Evolutionary conservation across 2,113 vertebrate species (phyloP), one percentile per base, ranked within the genome.

Genomic region (Triplophysa tibetana): DNA sequence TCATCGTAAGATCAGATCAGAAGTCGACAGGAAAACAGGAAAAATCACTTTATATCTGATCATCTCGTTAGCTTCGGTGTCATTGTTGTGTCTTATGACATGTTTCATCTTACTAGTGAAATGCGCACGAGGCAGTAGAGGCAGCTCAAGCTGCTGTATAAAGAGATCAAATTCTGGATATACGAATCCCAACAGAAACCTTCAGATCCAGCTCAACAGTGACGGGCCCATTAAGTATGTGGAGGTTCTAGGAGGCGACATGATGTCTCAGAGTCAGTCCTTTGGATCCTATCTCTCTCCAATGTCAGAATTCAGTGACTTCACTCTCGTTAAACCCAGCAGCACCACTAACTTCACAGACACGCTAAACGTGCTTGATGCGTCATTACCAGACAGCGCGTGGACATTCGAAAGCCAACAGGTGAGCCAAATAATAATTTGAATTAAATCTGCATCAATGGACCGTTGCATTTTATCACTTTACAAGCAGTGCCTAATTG

Each of bases 211-310:
- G 84, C 78, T 95, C 82, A 95, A 92, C 84, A 91, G 92, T 2
- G 94, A 95, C 2, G 94, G 94, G 69, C 95, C 94, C 1, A 91
- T 95, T 23, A 94, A 94, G 81, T 95, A 95, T 86, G 93, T 94
- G 92, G 94, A 95, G 83, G 94, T 95, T 81, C 93, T 92, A 0
- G 88, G 95, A 84, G 88, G 89, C 62, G 92, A 93, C 82, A 85
- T 94, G 6, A 91, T 93, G 80, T 88, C 94, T 0, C 92, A 91
- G 58, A 93, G 91, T 81, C 93, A 92, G 72, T 89, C 91, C 82
- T 94, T 95, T 84, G 85, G 93, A 85, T 92, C 94, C 29, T 94
- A 93, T 85, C 93, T 92, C 74, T 92, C 93, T 66, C 91, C 91
- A 1, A 91, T 89, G 84, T 93, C 93, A 0, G 93, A 93, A 19